Conservation (phyloP, 2,113 vertebrate genomes). For the Thomomys bottae region DNA sequence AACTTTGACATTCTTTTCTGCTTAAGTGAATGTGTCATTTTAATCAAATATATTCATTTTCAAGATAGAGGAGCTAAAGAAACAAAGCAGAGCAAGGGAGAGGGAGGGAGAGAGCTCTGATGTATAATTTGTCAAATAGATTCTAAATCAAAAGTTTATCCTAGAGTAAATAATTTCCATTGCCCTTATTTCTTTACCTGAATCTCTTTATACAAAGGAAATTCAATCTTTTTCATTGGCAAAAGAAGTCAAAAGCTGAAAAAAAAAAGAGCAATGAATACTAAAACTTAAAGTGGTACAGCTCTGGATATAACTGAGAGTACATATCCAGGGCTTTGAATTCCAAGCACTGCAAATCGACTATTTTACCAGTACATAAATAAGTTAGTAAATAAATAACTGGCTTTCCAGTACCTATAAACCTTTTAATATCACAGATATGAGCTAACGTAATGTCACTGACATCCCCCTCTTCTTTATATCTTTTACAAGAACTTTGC, state of each 20-base stretch:
- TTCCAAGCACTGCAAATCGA: neutral
- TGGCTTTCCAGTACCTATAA: neutral
- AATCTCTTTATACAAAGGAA: constrained; percentile 14
- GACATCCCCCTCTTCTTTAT: neutral
- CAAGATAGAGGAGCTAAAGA: neutral
- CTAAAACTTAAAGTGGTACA: neutral
- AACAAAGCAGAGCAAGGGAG: neutral
- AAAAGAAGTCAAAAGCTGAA: neutral
- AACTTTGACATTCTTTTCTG: neutral
- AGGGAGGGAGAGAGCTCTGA: neutral
- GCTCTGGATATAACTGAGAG: neutral
- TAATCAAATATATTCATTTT: constrained; percentile 15
- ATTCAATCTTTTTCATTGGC: neutral
- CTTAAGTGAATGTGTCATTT: constrained; percentile 41
- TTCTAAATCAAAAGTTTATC: constrained; percentile 28
- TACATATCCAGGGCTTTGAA: too few species aligned
- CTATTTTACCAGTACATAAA: neutral
- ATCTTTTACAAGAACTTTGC: neutral
- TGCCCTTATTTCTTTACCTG: neutral
- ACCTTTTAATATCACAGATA: neutral
- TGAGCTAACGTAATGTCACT: neutral
- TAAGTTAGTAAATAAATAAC: neutral
- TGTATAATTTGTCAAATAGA: constrained; percentile 18
- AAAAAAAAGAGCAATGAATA: neutral
- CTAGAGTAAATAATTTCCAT: neutral